These are phyloP conservation scores for Eubasilissa regina DNA, from an alignment of 1,140 invertebrate genomes.

Conservation along the genomic window DNA sequence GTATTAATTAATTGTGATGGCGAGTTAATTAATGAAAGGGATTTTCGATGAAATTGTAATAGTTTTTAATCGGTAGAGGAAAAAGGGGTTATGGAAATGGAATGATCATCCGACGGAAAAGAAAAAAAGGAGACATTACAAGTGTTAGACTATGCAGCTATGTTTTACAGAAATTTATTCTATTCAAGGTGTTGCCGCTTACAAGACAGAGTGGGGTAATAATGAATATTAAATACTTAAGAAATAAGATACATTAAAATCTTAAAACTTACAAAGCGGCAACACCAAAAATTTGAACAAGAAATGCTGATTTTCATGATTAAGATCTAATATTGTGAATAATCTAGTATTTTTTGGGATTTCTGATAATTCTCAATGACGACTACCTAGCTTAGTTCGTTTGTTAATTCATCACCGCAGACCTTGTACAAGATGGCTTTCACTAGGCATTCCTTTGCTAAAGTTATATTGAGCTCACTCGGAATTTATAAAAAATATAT, in stretches of 20 bases:
- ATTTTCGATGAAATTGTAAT: not conserved
- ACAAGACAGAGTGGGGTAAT: not conserved
- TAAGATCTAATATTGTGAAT: constrained; percentile 6
- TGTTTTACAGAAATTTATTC: not conserved
- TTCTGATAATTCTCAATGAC: not conserved
- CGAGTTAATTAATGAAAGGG: not conserved
- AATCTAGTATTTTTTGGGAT: constrained; percentile 51
- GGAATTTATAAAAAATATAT: not conserved
- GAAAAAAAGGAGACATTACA: constrained; percentile 30
- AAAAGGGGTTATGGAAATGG: constrained; percentile 33
- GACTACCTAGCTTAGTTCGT: not conserved
- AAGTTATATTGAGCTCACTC: not conserved
- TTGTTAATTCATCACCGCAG: not conserved
- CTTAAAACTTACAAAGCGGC: constrained; percentile 2
- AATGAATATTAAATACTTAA: not conserved
- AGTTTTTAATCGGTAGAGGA: not conserved
- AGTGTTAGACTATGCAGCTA: constrained; percentile 28
- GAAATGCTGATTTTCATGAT: not conserved
- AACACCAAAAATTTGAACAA: constrained; percentile 32
- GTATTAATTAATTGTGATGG: not conserved
- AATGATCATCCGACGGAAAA: constrained; percentile 33
- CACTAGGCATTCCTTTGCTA: not conserved
- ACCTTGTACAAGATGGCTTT: not conserved
- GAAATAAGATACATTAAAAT: not conserved
- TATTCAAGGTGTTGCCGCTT: constrained; percentile 14